Evolutionary conservation across 2,113 vertebrate genomes (phyloP).

Genomic region (Euleptes europaea): DNA sequence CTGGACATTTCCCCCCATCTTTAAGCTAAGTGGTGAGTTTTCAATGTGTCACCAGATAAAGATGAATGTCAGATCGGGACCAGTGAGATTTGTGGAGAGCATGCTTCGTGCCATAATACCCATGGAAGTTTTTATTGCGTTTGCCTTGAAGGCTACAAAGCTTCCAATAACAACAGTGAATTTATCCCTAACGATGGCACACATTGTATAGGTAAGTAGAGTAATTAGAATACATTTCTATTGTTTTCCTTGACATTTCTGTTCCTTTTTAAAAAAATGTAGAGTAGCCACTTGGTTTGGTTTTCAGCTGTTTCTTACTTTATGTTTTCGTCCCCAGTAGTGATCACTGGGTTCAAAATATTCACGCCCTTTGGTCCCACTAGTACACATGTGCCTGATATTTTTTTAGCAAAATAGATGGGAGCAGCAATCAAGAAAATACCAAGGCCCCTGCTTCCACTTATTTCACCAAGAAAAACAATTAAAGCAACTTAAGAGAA

Average conservation of each 20-base stretch:
- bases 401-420: not conserved
- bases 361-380: not conserved
- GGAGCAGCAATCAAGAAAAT: not conserved
- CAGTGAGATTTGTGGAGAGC: constrained; percentile 86
- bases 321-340: not conserved
- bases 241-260: not conserved
- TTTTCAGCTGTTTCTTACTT: not conserved
- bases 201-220: constrained; percentile 82
- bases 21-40: constrained; percentile 38
- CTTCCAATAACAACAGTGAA: constrained; percentile 84
- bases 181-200: constrained; percentile 98
- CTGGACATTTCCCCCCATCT: not conserved
- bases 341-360: too few relatives aligned
- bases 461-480: too few relatives aligned
- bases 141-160: constrained; percentile 86
- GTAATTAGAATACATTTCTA: not conserved
- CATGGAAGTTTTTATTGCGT: constrained; percentile 91
- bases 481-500: too few relatives aligned
- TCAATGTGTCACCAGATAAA: constrained; percentile 82
- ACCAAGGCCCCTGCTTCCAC: too few relatives aligned
- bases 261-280: not conserved
- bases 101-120: constrained; percentile 90
- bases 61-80: constrained; percentile 89
- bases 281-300: not conserved
- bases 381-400: not conserved